Base-by-base conservation (phyloP, 2,888 invertebrate species). In the Catocala sponsa region DNA sequence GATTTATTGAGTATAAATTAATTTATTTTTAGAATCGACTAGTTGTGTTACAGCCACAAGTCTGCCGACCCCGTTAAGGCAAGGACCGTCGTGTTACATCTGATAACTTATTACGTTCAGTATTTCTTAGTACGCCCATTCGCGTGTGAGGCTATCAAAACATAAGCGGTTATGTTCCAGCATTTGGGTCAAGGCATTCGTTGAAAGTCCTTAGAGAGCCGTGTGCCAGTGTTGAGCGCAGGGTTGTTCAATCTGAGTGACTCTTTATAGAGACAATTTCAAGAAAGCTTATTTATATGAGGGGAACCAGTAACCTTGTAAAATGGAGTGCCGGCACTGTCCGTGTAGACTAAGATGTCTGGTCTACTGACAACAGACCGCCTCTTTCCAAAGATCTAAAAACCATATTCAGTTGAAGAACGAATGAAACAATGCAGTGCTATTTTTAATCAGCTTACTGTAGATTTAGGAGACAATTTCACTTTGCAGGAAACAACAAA, bases 171-270 rank as follows among this genome's bases (percentile, higher is more conserved):
- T 65, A 70, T 49, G 57, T 43, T 61, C 46, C 57, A 68, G 59
- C 51, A 76, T 76, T 68, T 76, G 64, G 73, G 73, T 76, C 76
- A 76, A 78, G 79, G 76, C 57, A 60, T 70, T 60, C 60, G 54
- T 56, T 59, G 44, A 51, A 58, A 63, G 61, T 72, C 76, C 76
- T 72, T 78, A 62, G 52, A 70, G 68, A 75, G 51, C 47, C 55
- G 51, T 54, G 35, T 55, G 54, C 11, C 42, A 35, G 50, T 35
- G 32, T n/a, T 15, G 10, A 25, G 44, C 5, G 41, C 38, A 41
- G 12, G 38, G 51, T 10, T 47, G 10, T 44, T 59, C 47, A 52
- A 33, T 5, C n/a, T 1, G 6, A 5, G 25, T 9, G 25, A 4
- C 9, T 6, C 9, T 38, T 38, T 6, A 6, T 15, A 1, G 47